A percentile compares a stretch with the other conserved stretches of the same genome.
These are phyloP conservation scores for Lemur catta DNA, from an alignment of 2,797 vertebrate genomes.

Conservation along the genomic window DNA sequence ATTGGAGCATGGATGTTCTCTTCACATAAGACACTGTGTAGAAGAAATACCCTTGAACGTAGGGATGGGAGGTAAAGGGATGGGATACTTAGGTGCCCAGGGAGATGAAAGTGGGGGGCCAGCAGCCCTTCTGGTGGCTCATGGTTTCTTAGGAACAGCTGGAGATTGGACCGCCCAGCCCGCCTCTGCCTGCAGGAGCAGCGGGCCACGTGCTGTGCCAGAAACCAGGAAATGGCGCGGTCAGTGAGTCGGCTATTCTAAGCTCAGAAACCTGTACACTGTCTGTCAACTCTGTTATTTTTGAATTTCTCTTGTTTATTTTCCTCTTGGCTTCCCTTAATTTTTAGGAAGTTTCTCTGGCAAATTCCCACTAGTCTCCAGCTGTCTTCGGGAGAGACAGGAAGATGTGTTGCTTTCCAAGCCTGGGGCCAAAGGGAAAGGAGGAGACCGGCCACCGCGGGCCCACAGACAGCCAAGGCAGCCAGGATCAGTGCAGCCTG, in stretches of 20 bases:
- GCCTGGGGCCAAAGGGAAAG: background rate
- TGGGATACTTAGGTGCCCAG: background rate
- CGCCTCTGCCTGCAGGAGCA: background rate
- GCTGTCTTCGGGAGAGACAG: background rate
- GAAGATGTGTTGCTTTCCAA: background rate
- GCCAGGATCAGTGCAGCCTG: background rate
- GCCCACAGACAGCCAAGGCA: background rate
- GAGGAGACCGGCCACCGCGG: background rate
- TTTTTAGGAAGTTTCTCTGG: slow-evolving; percentile 35
- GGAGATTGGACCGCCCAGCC: background rate
- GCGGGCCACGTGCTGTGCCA: background rate
- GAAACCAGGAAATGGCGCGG: background rate
- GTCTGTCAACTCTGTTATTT: background rate
- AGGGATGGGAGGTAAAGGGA: too few relatives aligned
- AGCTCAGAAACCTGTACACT: background rate
- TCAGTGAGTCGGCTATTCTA: background rate
- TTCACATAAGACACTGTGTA: background rate
- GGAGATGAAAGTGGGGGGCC: background rate
- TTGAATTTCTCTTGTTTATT: slow-evolving; percentile 27
- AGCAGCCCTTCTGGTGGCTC: background rate
- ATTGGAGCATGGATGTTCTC: background rate
- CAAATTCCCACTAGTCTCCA: background rate
- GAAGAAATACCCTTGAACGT: background rate
- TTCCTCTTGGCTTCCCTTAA: background rate
- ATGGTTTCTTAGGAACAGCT: background rate